Conservation (phyloP, 37 sponge, comb jelly and placozoan genomes). For the Beroe ovata region DNA sequence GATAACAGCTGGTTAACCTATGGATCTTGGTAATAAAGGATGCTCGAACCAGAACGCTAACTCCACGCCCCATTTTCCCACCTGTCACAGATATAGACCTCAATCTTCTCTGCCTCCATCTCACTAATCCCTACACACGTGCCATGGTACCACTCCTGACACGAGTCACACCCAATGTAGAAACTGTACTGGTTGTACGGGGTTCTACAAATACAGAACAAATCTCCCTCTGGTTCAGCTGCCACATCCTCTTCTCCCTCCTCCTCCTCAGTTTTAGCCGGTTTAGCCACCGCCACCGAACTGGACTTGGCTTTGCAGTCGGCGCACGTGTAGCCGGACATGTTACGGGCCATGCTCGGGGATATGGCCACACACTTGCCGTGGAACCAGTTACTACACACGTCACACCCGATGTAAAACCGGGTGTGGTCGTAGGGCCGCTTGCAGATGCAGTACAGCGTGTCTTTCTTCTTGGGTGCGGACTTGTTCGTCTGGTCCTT, state of each 20-base stretch:
- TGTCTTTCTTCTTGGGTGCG: constrained; percentile 59
- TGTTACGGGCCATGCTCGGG: constrained; percentile 47
- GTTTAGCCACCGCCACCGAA: not conserved
- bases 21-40: too few relatives aligned
- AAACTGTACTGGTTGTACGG: constrained; percentile 66
- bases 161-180: constrained; percentile 65
- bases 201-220: constrained; percentile 63
- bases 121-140: constrained; percentile 67
- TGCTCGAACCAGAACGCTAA: too few relatives aligned
- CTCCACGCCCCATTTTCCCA: not conserved
- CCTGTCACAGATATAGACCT: constrained; percentile 65
- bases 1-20: too few relatives aligned
- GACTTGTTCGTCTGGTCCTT: constrained; percentile 48
- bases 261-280: not conserved
- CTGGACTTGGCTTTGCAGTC: constrained; percentile 46
- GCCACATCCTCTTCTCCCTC: not conserved
- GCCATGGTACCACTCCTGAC: constrained; percentile 67
- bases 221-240: constrained; percentile 51
- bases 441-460: constrained; percentile 62
- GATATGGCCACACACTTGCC: constrained; percentile 58
- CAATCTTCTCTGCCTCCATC: constrained; percentile 68
- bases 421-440: constrained; percentile 62
- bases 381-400: constrained; percentile 67
- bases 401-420: constrained; percentile 57
- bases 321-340: constrained; percentile 64